These are phyloP conservation scores for Drepana arcuata DNA, from an alignment of 1,140 invertebrate species.

Conservation along the genomic window DNA sequence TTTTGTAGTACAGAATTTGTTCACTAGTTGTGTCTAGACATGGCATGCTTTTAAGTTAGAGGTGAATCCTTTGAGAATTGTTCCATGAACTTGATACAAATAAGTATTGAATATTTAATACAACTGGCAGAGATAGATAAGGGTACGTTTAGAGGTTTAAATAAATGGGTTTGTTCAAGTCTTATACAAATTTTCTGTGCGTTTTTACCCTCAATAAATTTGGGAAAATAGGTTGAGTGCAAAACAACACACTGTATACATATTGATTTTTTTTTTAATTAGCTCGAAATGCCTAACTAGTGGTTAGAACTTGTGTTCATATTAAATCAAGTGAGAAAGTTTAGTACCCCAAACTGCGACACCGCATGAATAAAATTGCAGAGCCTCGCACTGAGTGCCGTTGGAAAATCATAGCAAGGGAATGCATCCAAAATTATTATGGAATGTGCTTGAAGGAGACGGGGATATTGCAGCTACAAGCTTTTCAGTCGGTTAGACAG, in stretches of 20 bases:
- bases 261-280: background rate
- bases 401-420: slow-evolving; percentile 68
- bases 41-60: slow-evolving; percentile 63
- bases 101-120: slow-evolving; percentile 35
- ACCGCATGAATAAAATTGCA: slow-evolving; percentile 9
- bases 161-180: too few species aligned
- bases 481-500: slow-evolving; percentile 63
- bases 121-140: too few species aligned
- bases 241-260: too few species aligned
- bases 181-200: too few species aligned
- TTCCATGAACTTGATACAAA: slow-evolving; percentile 42
- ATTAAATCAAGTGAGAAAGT: too few species aligned
- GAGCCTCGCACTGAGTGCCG: slow-evolving; percentile 39
- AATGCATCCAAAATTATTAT: slow-evolving; percentile 71
- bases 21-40: slow-evolving; percentile 68
- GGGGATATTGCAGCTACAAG: slow-evolving; percentile 56
- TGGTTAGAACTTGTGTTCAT: too few species aligned
- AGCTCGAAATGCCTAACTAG: too few species aligned
- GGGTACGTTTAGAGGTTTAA: background rate
- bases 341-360: too few species aligned
- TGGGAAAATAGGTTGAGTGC: too few species aligned
- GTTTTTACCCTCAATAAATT: too few species aligned
- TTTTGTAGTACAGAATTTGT: slow-evolving; percentile 68
- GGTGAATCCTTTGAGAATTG: slow-evolving; percentile 54
- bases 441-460: slow-evolving; percentile 60